Percentiles rank a stretch among this genome's conserved stretches.
Conservation (phyloP, 2,888 invertebrate genomes). For the Coleophora deauratella region DNA sequence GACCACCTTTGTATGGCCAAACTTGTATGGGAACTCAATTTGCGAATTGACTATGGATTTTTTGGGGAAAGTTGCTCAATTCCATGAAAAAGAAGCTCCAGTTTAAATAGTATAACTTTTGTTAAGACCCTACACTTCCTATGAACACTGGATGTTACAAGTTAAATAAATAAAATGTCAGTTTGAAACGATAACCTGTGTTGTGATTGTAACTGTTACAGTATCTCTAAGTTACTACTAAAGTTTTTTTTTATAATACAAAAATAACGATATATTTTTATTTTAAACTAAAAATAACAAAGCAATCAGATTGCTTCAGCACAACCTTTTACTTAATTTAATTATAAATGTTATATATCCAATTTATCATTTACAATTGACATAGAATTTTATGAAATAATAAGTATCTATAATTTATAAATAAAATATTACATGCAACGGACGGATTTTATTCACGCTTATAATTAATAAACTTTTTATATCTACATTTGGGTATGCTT, state of each 20-base stretch:
- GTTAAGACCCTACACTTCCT: too few relatives aligned
- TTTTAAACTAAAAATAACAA: conserved; percentile 22
- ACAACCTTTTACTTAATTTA: conserved; percentile 48
- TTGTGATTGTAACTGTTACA: neutral
- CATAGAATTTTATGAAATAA: conserved; percentile 20
- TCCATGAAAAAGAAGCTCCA: too few relatives aligned
- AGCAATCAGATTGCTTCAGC: conserved; percentile 61
- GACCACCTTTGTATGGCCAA: too few relatives aligned
- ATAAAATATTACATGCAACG: conserved; percentile 34
- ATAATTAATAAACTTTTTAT: conserved; percentile 30
- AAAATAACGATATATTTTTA: conserved; percentile 19
- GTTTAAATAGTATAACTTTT: conserved; percentile 15
- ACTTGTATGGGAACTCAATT: too few relatives aligned
- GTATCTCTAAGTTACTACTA: neutral
- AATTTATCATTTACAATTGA: conserved; percentile 22
- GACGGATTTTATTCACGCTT: conserved; percentile 41
- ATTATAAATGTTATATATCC: conserved; percentile 12
- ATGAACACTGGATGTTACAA: conserved; percentile 19
- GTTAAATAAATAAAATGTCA: conserved; percentile 3
- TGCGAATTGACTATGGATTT: too few relatives aligned
- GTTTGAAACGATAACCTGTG: conserved; percentile 1
- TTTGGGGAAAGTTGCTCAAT: too few relatives aligned
- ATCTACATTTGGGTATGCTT: conserved; percentile 61
- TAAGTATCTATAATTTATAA: conserved; percentile 16
- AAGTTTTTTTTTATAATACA: conserved; percentile 21